A percentile compares a stretch with the other conserved stretches of the same genome.
Evolutionary conservation across 2,113 vertebrate species (phyloP).

Genomic region (Monarcha castaneiventris): DNA sequence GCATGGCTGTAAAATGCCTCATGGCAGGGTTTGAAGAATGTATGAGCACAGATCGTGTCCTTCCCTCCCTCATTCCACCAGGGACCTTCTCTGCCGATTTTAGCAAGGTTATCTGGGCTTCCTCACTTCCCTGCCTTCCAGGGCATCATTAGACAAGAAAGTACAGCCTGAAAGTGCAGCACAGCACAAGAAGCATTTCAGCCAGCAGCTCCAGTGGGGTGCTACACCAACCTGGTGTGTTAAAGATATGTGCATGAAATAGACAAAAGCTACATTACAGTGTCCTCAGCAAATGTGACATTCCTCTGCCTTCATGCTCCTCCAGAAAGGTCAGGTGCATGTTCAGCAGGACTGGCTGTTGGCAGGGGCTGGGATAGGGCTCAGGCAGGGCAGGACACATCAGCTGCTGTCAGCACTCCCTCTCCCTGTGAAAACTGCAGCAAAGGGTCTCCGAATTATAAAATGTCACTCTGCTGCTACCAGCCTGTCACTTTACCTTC

Average conservation of each 20-base stretch:
- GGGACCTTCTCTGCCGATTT: background rate
- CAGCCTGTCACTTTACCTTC: background rate
- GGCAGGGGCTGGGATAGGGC: background rate
- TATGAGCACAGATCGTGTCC: background rate
- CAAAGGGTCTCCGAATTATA: background rate
- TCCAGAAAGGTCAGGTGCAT: background rate
- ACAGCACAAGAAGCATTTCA: background rate
- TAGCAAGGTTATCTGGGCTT: background rate
- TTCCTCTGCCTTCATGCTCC: background rate
- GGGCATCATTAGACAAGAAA: background rate
- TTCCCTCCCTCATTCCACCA: background rate
- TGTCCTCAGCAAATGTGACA: background rate
- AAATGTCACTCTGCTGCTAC: background rate
- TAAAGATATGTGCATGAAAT: background rate
- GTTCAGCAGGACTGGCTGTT: background rate
- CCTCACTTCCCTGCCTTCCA: background rate
- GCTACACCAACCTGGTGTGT: fast-evolving
- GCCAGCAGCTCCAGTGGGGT: background rate
- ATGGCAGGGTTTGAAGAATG: background rate
- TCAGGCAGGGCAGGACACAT: background rate
- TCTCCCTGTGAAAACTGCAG: background rate
- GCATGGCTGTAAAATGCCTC: background rate
- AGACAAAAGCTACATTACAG: background rate
- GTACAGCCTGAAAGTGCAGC: background rate
- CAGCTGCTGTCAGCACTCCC: background rate